Conservation (phyloP, 2,113 vertebrate species). For the Cepphus grylle region DNA sequence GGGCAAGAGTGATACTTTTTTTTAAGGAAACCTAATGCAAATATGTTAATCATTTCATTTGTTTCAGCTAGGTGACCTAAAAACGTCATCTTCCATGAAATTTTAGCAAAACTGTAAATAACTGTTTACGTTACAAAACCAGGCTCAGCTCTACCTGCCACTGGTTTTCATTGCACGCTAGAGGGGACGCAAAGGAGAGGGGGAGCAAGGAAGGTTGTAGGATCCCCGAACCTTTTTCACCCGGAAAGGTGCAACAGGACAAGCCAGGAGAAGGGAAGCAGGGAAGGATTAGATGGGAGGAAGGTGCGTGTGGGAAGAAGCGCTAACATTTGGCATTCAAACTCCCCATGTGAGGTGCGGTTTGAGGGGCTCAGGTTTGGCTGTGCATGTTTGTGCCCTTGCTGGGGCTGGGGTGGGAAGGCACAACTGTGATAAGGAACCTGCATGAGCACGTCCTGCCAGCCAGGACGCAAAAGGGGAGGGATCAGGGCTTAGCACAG, state of each 20-base stretch:
- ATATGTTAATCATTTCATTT: background rate
- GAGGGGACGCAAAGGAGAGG: background rate
- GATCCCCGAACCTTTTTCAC: background rate
- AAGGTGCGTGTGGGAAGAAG: background rate
- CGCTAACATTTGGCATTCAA: background rate
- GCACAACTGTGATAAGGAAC: background rate
- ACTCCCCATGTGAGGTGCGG: background rate
- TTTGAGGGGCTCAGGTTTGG: background rate
- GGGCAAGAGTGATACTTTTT: background rate
- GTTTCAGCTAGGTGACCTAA: conserved; percentile 30
- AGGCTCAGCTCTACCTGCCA: background rate
- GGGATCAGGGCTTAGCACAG: background rate
- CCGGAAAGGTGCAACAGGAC: background rate
- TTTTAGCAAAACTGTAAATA: conserved; percentile 38
- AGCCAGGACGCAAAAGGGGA: background rate
- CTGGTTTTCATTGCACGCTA: background rate
- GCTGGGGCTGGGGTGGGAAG: background rate
- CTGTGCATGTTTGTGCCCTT: background rate
- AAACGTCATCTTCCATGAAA: conserved; percentile 16
- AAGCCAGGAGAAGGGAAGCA: background rate
- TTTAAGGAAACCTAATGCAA: background rate
- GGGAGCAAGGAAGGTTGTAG: background rate
- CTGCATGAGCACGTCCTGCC: background rate
- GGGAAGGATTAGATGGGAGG: background rate
- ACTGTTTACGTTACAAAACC: background rate